phyloP scores from a whole-genome alignment of 2,113 vertebrate species.

The Mastomys natalensis region DNA sequence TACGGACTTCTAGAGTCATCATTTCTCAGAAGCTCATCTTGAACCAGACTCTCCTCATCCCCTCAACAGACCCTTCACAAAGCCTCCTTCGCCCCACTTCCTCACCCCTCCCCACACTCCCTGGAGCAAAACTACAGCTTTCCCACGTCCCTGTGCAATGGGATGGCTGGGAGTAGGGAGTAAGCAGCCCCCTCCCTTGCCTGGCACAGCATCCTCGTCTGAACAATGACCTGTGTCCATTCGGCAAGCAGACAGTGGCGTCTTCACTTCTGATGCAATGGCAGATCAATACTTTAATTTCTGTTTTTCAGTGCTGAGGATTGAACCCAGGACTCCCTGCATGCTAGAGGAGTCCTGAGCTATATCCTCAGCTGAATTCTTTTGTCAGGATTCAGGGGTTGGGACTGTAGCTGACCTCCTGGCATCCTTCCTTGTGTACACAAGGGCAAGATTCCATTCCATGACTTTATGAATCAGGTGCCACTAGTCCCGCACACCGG shows the following conservation, averaged over 20 bases:
- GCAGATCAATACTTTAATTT: background rate
- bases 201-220: background rate
- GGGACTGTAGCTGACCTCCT: background rate
- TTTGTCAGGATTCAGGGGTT: background rate
- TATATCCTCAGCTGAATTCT: background rate
- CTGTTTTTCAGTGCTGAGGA: background rate
- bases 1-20: background rate
- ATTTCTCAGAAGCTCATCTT: background rate
- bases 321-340: background rate
- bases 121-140: background rate
- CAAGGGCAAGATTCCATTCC: background rate
- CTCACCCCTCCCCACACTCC: rapidly evolving
- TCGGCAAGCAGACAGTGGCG: background rate
- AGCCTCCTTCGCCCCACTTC: rapidly evolving
- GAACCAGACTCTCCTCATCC: background rate
- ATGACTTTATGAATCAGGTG: background rate
- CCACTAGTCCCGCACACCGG: too few species aligned
- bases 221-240: background rate
- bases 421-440: background rate
- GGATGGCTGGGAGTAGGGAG: background rate
- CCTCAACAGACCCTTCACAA: background rate
- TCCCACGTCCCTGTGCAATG: background rate
- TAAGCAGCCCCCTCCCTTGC: background rate
- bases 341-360: background rate
- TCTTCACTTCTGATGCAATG: background rate